Base-by-base conservation (phyloP, 2,888 invertebrate species). In the Callosobruchus maculatus region DNA sequence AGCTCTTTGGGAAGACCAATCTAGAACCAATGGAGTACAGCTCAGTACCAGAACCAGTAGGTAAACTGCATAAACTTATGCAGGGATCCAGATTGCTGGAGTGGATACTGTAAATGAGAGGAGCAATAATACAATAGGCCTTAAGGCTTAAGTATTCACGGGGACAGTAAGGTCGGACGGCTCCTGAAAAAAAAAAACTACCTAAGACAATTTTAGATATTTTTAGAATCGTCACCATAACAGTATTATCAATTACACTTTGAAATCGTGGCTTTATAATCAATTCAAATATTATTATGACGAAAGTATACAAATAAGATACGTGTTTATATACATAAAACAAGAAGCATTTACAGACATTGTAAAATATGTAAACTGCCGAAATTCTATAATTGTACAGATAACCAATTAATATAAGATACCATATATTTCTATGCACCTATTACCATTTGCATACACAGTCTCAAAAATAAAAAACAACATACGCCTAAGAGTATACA, bases 351-450 rank as follows among this genome's bases (percentile, higher is more conserved):
- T 49, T 49, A 49, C 49, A 49, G 13, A 49, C 49, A 18, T 49
- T 49, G 7, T 1, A 49, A 49, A 49, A 49, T 49, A 49, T 49
- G 18, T n/a, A n/a, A 49, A 49, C 49, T 49, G 49, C 49, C 49
- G 49, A 49, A 49, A 49, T 69, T 49, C 66, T 22, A 70, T 68
- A 68, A 66, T 73, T 70, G 78, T 79, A 49, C 49, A 49, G 18
- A 49, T 49, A 49, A 49, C 49, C 49, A 49, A 82, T 78, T 77
- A 79, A 78, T 78, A 78, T 78, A 78, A 82, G 81, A 81, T 82
- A 81, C 82, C 82, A 79, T 75, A 49, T 49, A 74, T 76, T 77
- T 78, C 77, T 78, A 81, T 76, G 80, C 79, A 80, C 77, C 78
- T 78, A 78, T 75, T 74, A 74, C 78, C 74, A 76, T 75, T 74